A percentile compares a stretch with the other conserved stretches of the same genome.
Evolutionary conservation across 2,888 invertebrate species (phyloP).

Genomic region (Callosobruchus maculatus): DNA sequence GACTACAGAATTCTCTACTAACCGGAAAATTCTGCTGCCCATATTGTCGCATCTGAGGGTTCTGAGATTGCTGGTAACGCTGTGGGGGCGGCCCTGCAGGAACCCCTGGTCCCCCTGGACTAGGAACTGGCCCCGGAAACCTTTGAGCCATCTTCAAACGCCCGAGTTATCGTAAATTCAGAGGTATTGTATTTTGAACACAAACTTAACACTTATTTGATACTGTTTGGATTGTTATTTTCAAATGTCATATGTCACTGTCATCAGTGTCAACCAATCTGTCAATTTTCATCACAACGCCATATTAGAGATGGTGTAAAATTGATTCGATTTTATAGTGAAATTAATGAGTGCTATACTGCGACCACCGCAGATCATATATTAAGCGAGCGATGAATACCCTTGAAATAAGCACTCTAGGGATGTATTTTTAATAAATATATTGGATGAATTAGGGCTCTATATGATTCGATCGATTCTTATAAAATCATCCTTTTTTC

Average conservation of each 20-base stretch:
- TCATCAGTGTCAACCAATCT: background rate
- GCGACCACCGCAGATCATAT: too few relatives aligned
- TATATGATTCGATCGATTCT: too few relatives aligned
- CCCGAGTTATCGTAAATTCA: background rate
- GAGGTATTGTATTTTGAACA: background rate
- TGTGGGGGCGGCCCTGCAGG: slow-evolving; percentile 56
- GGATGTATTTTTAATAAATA: too few relatives aligned
- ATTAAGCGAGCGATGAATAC: too few relatives aligned
- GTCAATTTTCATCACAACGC: too few relatives aligned
- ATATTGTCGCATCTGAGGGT: slow-evolving; percentile 65
- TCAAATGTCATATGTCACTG: background rate
- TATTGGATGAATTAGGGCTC: too few relatives aligned
- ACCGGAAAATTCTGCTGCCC: slow-evolving; percentile 75
- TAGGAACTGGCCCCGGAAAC: slow-evolving; percentile 54
- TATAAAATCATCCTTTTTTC: too few relatives aligned
- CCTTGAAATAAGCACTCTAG: too few relatives aligned
- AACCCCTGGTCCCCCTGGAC: slow-evolving; percentile 53
- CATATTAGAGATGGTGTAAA: background rate
- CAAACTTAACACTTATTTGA: background rate
- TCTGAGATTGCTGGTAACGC: slow-evolving; percentile 60
- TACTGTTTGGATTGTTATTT: background rate
- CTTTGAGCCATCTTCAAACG: slow-evolving; percentile 53
- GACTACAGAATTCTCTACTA: slow-evolving; percentile 36
- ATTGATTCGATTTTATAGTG: background rate
- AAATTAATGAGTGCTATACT: too few relatives aligned